Base-by-base conservation (phyloP, 2,797 vertebrate species). In the Phoebastria nigripes region DNA sequence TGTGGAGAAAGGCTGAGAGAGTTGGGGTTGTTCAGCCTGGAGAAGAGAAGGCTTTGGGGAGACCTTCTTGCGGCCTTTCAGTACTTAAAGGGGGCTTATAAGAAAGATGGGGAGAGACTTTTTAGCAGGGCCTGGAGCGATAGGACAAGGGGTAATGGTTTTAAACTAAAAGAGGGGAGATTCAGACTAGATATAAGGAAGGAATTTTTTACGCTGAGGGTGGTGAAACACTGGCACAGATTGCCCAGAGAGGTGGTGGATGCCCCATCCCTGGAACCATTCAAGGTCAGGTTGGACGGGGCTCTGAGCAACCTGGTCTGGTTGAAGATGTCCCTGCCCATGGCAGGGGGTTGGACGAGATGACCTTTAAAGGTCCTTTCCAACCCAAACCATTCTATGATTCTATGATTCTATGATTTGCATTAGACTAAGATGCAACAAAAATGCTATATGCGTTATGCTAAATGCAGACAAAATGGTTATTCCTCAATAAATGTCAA, bases 111-210 rank as follows among this genome's bases (percentile, higher is more conserved):
- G 24, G 24, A 52, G 4, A 7, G 11, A 12, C 9, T 26, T 37
- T 17, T 37, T 11, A 22, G 8, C 3, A 22, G 62, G 63, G 21
- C 24, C 5, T 6, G 42, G 2, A 9, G 42, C 1, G 0, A 10
- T 2, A 12, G 35, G 56, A 39, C 9, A 39, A 61, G 28, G 16
- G 44, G 12, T 3, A 4, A 49, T 6, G 15, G 56, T 22, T 14
- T 47, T 17, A 39, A 14, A 11, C 16, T 4, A 3, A 5, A 61
- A 25, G 26, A 46, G 29, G 11, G 42, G 12, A 47, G 21, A 47
- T 47, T 47, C 22, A 47, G 46, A 22, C 22, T 47, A 7, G 46
- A 22, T 22, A 47, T 47, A 22, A 22, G 46, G 46, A 22, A 22
- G 21, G 22, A 22, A 47, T 22, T 47, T 22, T 20, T 47, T 12